Evolutionary conservation across 2,888 invertebrate species (phyloP).

Genomic region (Calephelis perditalis): DNA sequence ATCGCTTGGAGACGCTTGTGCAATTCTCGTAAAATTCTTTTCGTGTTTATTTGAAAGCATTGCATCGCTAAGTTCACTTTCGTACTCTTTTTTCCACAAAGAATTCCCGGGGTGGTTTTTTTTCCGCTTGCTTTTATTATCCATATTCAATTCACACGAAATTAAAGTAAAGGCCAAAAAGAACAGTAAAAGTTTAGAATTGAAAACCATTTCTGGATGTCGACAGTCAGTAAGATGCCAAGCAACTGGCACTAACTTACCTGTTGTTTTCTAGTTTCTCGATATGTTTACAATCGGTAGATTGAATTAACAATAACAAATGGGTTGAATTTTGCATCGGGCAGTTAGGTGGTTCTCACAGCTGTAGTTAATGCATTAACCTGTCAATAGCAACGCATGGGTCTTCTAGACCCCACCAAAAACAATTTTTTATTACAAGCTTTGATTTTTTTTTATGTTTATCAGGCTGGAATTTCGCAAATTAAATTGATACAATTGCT

Average conservation of each 20-base stretch:
- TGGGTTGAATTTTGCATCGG: conserved; percentile 37
- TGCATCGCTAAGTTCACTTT: conserved; percentile 58
- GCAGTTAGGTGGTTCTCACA: conserved; percentile 39
- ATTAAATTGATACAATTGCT: too few species aligned
- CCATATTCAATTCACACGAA: conserved; percentile 36
- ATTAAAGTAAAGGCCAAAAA: conserved; percentile 36
- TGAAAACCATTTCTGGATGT: conserved; percentile 47
- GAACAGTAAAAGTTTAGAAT: conserved; percentile 33
- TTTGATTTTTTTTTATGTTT: too few species aligned
- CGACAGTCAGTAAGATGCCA: conserved; percentile 34
- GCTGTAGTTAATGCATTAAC: conserved; percentile 39
- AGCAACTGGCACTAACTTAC: conserved; percentile 38
- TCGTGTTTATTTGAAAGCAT: conserved; percentile 45
- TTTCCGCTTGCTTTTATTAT: conserved; percentile 41
- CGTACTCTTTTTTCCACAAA: conserved; percentile 67
- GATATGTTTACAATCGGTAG: conserved; percentile 46
- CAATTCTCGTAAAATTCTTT: conserved; percentile 48
- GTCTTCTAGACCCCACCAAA: not conserved
- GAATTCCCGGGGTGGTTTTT: conserved; percentile 45
- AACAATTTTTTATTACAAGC: not conserved
- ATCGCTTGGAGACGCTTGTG: conserved; percentile 43
- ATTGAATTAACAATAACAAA: conserved; percentile 47
- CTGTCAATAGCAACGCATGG: conserved; percentile 16
- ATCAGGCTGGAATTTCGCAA: too few species aligned
- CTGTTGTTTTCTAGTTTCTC: conserved; percentile 24